Conservation (phyloP, 2,888 invertebrate species). For the Epistrophe grossulariae region DNA sequence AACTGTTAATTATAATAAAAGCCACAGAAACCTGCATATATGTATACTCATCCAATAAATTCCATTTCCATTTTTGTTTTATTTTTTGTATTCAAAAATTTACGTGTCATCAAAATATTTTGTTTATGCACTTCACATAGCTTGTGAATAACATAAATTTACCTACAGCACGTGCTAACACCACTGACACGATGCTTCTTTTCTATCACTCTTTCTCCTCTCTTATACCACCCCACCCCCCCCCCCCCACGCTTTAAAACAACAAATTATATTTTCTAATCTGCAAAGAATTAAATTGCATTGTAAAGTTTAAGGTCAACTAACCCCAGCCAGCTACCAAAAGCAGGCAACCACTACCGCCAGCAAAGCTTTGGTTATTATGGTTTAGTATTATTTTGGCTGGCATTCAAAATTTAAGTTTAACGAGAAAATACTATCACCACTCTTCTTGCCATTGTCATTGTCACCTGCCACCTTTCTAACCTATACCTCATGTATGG, state of each 20-base stretch:
- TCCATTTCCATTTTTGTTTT: neutral
- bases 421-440: slow-evolving; percentile 4
- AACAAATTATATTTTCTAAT: slow-evolving; percentile 19
- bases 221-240: neutral
- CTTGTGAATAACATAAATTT: slow-evolving; percentile 35
- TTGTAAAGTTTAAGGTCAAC: slow-evolving; percentile 79
- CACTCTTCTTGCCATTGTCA: neutral
- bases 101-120: slow-evolving; percentile 26
- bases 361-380: neutral
- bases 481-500: neutral
- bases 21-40: neutral
- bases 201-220: neutral
- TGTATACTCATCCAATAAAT: slow-evolving; percentile 16
- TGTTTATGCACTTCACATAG: slow-evolving; percentile 8
- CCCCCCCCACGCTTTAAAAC: neutral
- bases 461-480: slow-evolving; percentile 5
- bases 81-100: neutral
- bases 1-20: slow-evolving; percentile 15
- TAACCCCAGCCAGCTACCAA: slow-evolving; percentile 26
- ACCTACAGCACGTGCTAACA: slow-evolving; percentile 3
- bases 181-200: neutral
- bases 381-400: slow-evolving; percentile 49
- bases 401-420: slow-evolving; percentile 66
- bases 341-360: neutral
- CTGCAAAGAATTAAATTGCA: slow-evolving; percentile 50